These are phyloP conservation scores for Drosophila jambulina DNA, from an alignment of 1,140 invertebrate species.

Conservation along the genomic window DNA sequence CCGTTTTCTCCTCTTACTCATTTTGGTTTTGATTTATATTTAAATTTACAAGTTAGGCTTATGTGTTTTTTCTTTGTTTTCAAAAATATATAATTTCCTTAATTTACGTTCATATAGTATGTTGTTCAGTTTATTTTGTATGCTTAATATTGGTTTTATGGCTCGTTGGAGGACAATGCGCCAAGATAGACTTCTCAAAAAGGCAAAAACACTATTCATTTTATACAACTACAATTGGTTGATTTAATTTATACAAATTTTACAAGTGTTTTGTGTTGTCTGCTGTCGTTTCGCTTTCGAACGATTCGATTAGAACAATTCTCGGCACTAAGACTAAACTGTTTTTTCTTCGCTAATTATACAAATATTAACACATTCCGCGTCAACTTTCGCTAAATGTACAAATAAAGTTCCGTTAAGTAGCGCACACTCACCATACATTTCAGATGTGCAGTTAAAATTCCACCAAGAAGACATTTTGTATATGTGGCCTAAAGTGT, in stretches of 20 bases:
- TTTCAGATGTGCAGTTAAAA: constrained; percentile 54
- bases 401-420: constrained; percentile 31
- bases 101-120: constrained; percentile 43
- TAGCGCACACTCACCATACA: constrained; percentile 1
- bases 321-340: constrained; percentile 38
- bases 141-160: constrained; percentile 38
- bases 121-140: constrained; percentile 25
- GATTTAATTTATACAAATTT: constrained; percentile 65
- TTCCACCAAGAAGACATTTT: constrained; percentile 77
- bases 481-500: constrained; percentile 47
- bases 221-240: constrained; percentile 52
- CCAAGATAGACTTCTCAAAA: constrained; percentile 77
- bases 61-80: constrained; percentile 26
- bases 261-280: constrained; percentile 36
- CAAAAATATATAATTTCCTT: constrained; percentile 65
- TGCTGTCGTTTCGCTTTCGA: constrained; percentile 8
- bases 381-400: constrained; percentile 1
- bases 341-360: constrained; percentile 68
- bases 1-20: constrained; percentile 10
- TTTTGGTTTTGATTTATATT: constrained; percentile 21
- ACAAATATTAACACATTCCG: constrained; percentile 34
- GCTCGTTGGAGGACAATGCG: constrained; percentile 69
- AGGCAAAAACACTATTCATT: constrained; percentile 66
- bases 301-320: constrained; percentile 37
- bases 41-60: constrained; percentile 44